phyloP scores from a whole-genome alignment of 1,140 invertebrate species.

The Ctenoplectra terminalis region DNA sequence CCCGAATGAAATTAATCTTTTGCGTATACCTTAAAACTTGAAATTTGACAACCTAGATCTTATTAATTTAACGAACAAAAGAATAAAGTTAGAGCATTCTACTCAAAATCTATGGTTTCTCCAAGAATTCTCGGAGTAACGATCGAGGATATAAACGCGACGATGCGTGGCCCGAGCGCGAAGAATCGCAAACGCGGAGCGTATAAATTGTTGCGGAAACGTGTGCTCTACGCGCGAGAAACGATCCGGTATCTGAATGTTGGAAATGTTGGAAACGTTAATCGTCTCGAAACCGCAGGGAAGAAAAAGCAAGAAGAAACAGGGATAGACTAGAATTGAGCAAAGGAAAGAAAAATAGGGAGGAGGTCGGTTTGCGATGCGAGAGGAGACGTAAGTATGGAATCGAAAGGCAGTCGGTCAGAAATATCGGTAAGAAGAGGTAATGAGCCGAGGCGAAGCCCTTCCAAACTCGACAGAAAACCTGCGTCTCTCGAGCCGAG shows the following conservation, averaged over 20 bases:
- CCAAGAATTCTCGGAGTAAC: not conserved
- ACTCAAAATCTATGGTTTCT: slow-evolving; percentile 18
- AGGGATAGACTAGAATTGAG: no score
- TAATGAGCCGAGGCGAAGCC: slow-evolving; percentile 26
- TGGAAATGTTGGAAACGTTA: not conserved
- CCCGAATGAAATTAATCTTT: not conserved
- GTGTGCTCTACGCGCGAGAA: not conserved
- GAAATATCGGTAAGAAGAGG: slow-evolving; percentile 42
- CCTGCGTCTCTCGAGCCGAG: not conserved
- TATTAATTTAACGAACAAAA: not conserved
- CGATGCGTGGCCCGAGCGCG: not conserved
- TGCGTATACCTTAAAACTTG: not conserved
- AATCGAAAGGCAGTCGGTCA: slow-evolving; percentile 7
- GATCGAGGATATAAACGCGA: not conserved
- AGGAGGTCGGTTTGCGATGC: not conserved
- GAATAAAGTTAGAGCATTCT: no score
- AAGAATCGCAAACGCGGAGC: not conserved
- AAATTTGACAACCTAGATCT: not conserved
- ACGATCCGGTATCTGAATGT: not conserved
- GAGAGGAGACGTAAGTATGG: not conserved
- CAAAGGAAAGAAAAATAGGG: no score
- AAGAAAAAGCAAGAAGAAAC: not conserved
- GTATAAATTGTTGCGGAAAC: not conserved
- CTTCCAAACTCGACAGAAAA: slow-evolving; percentile 22
- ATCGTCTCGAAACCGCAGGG: not conserved